Evolutionary conservation across 2,888 invertebrate genomes (phyloP), one percentile per base, ranked within the genome.

Genomic region (Hyposoter didymator): DNA sequence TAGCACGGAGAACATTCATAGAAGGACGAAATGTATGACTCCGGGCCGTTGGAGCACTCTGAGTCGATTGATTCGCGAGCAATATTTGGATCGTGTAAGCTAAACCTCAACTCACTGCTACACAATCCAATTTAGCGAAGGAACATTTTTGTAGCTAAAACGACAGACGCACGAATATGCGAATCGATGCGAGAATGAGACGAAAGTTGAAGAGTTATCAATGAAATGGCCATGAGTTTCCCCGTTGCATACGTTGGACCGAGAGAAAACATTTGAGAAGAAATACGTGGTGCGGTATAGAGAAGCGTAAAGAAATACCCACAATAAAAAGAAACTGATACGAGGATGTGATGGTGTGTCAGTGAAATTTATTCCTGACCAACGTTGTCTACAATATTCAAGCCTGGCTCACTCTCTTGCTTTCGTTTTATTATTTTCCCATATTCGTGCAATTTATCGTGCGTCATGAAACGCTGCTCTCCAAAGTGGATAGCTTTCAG

Each of bases 201-300:
- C 22, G 5, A 55, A 59, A 22, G 39, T 43, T 73, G 47, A 39
- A n/a, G 14, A 22, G 22, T 67, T 59, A 52, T 35, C 43, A 59
- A 82, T 76, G 70, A 84, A 78, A 82, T 78, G 78, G 82, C 74
- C 64, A 82, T 84, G 64, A 84, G 74, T 78, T 70, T 76, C 22
- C 47, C 22, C 47, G 39, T 45, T 69, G 69, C 45, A 70, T 69
- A 47, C 45, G n/a, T 19, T 17, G 43, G 3, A 55, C 43, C 32
- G 55, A 45, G 67, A 45, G 35, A 39, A 55, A 74, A 49, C 55
- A 52, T 55, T 74, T 22, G 19, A 8, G 22, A 8, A 8, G 35
- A 47, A 66, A 64, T 49, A 49, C 17, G 12, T 49, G 22, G 1
- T 28, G 17, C 12, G 49, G 59, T 28, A 64, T 49, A n/a, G n/a